Percentiles rank a stretch among this genome's conserved stretches.
These are phyloP conservation scores for Lysandra coridon DNA, from an alignment of 2,888 invertebrate species.

Conservation along the genomic window DNA sequence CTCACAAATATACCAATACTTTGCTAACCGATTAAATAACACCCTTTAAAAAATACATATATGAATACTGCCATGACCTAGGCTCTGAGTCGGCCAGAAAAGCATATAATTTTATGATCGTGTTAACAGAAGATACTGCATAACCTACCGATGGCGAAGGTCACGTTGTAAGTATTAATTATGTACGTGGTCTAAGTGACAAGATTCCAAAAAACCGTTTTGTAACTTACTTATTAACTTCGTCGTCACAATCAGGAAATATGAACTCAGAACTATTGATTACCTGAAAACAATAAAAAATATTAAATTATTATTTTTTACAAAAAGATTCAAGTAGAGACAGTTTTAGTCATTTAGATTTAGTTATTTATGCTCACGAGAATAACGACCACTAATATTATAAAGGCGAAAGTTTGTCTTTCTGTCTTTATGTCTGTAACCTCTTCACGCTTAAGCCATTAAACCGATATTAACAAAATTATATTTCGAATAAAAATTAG, in stretches of 20 bases:
- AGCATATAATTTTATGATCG: slow-evolving; percentile 9
- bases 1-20: no score
- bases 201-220: neutral
- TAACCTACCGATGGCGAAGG: neutral
- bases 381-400: no score
- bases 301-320: neutral
- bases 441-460: no score
- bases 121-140: slow-evolving; percentile 13
- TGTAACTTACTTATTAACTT: neutral
- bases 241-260: neutral
- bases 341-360: no score
- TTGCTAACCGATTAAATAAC: no score
- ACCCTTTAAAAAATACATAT: neutral
- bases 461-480: no score
- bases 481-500: no score
- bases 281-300: slow-evolving; percentile 15
- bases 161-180: neutral
- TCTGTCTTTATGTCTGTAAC: no score
- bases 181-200: neutral
- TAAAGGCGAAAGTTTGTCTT: no score
- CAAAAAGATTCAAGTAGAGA: no score
- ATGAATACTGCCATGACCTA: neutral
- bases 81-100: neutral
- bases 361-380: no score
- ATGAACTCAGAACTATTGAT: neutral